Evolutionary conservation across 2,888 invertebrate species (phyloP), one percentile per base, ranked within the genome.

Genomic region (Dorcus parallelipipedus): DNA sequence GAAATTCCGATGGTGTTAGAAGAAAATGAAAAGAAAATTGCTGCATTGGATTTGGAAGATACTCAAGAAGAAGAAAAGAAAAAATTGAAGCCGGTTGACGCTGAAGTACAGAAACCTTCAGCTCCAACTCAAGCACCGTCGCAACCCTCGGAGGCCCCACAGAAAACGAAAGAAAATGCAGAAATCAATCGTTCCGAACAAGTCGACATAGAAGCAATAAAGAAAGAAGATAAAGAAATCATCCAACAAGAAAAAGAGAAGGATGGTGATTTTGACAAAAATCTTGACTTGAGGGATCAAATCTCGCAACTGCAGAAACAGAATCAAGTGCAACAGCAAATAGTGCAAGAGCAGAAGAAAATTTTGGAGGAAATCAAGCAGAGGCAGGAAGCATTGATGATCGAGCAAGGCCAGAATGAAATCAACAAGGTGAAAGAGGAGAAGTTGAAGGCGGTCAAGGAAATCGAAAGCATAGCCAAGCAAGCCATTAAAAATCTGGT

Each of bases 271-370:
- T 71, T 74, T 60, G 67, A 74, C 7, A 68, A 65, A 1, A 76
- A 79, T 55, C 76, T 41, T 26, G 51, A 51, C 4, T 40, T 50
- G 26, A 58, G 40, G 40, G 79, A 83, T 65, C 72, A 88, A 8
- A 79, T 86, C 38, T 84, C 86, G 72, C 85, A 86, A 14, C 80
- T 90, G 17, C 85, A 88, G 74, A 83, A 86, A 70, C 86, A 89
- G 64, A 85, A 86, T 57, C 86, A 87, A 70, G 87, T 88, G 69
- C 82, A 53, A 9, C 54, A 85, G 67, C 83, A 87, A 72, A 76
- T 90, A 60, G 80, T 89, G 38, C 82, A 86, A 65, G 86, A 89
- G 70, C 87, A 88, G 67, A 86, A 86, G 66, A 81, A 85, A 70
- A 80, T 88, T 58, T 72, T 87, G 48, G 78, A 84, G 61, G 83